Base-by-base conservation (phyloP, 2,797 vertebrate genomes). In the Catamblyrhynchus diadema region DNA sequence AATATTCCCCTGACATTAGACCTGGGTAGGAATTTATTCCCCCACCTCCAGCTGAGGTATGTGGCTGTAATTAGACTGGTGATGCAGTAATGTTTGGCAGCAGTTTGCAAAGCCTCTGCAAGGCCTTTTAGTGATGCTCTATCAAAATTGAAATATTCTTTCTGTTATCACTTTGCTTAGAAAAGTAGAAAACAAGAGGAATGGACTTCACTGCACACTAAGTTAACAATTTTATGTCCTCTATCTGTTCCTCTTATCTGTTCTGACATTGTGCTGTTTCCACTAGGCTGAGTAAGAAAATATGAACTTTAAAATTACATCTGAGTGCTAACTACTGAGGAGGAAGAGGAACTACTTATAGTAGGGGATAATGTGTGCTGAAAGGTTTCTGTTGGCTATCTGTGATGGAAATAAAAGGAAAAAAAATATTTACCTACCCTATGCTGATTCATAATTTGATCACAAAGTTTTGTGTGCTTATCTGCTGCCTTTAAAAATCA, bases 51-150 rank as follows among this genome's bases (percentile, higher is more conserved):
- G 9, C 72, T 91, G 92, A 95, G 53, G 73, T 59, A 56, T 80
- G 56, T 80, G 60, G 51, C 48, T 96, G 56, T 61, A 95, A 92
- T 97, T 93, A 86, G 67, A 65, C 25, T 86, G 37, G 44, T 70
- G 90, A 92, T 93, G 85, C 8, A 48, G 21, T 64, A 45, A 33
- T 41, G 42, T 25, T 90, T 80, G 61, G 8, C 44, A 79, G 42
- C 37, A 81, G 71, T 65, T 30, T 81, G 23, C 32, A 23, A 65
- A 86, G 50, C 92, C 69, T 91, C 93, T 96, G 73, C 56, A 88
- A 84, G 69, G 48, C 92, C 60, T 95, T 92, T 65, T 62, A 77
- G 53, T 84, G 61, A 47, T 93, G 91, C 70, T 93, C 93, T 73
- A 41, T 74, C 48, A 72, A 23, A 44, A 66, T 51, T 95, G 80